phyloP scores from a whole-genome alignment of 92 coral and sea anemone species.

The Zoanthus sansibaricus region DNA sequence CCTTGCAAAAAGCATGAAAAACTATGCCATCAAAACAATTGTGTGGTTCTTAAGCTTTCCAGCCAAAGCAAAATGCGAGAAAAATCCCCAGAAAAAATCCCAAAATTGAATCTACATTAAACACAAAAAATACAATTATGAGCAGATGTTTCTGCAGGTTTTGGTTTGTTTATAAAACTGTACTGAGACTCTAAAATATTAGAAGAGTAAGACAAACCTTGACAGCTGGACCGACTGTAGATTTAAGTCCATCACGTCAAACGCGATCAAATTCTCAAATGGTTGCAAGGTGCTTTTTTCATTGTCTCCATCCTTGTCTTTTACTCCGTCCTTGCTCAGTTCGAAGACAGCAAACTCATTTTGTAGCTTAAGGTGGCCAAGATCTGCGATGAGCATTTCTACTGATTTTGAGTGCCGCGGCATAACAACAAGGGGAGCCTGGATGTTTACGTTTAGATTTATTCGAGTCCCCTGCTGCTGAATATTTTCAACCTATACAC shows the following conservation, averaged over 20 bases:
- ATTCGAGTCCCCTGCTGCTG: constrained; percentile 91
- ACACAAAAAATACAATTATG: no score
- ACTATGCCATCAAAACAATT: no score
- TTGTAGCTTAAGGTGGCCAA: constrained; percentile 90
- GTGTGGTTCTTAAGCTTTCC: no score
- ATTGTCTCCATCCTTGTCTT: constrained; percentile 35
- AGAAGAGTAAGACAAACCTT: constrained; percentile 60
- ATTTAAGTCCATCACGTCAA: constrained; percentile 87
- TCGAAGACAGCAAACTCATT: constrained; percentile 76
- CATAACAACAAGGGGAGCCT: constrained; percentile 88
- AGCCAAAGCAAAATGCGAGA: no score
- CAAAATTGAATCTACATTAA: no score
- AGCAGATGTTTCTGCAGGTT: no score
- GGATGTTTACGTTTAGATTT: constrained; percentile 72
- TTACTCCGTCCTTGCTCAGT: constrained; percentile 33
- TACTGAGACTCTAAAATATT: not conserved
- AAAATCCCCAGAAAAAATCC: no score
- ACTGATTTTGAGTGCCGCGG: constrained; percentile 91
- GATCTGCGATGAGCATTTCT: constrained; percentile 92
- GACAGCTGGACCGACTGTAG: constrained; percentile 94
- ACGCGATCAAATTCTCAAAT: constrained; percentile 40
- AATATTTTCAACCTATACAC: constrained; percentile 71
- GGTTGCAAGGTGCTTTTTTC: not conserved
- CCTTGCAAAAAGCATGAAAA: no score
- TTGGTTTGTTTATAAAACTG: no score